These are phyloP conservation scores for Tetrax tetrax DNA, from an alignment of 2,113 vertebrate species.

Conservation along the genomic window DNA sequence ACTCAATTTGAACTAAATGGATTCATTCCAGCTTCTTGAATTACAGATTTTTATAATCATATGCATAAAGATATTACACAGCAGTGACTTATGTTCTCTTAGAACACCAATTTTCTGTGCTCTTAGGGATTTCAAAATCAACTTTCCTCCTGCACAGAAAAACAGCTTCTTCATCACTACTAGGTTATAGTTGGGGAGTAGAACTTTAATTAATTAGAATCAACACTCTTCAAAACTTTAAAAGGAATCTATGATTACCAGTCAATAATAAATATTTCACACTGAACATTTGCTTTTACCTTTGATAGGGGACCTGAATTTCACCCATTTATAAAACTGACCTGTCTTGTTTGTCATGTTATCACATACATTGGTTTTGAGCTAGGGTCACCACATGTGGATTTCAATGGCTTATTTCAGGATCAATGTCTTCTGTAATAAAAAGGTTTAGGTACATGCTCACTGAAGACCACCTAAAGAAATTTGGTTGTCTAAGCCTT, in stretches of 20 bases:
- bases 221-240: not conserved
- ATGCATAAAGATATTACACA: not conserved
- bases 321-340: not conserved
- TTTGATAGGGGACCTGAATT: not conserved
- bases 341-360: not conserved
- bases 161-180: not conserved
- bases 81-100: not conserved
- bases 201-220: not conserved
- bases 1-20: not conserved
- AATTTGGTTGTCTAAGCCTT: not conserved
- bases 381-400: not conserved
- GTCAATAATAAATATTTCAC: not conserved
- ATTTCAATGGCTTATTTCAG: not conserved
- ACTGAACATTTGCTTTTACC: not conserved
- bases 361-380: not conserved
- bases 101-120: not conserved
- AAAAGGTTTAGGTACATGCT: not conserved
- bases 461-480: not conserved
- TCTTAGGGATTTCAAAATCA: not conserved
- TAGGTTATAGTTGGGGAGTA: not conserved
- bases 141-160: not conserved
- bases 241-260: not conserved
- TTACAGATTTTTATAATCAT: not conserved
- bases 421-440: not conserved
- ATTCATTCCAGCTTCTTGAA: not conserved